These are phyloP conservation scores for Pseudomyrmex concolor DNA, from an alignment of 1,140 invertebrate genomes.

Conservation along the genomic window DNA sequence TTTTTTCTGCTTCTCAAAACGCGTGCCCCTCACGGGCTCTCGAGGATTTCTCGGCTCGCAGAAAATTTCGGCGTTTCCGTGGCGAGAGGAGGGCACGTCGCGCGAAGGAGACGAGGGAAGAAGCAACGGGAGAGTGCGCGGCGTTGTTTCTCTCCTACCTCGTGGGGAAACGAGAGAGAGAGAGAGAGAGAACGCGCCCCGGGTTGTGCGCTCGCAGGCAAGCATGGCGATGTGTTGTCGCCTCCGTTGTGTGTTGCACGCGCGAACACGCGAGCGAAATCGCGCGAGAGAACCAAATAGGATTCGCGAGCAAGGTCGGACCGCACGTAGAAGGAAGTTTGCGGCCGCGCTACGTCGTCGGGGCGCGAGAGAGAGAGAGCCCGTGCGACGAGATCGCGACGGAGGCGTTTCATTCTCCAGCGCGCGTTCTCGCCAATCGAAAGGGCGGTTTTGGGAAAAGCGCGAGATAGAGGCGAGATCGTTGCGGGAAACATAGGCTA, in stretches of 20 bases:
- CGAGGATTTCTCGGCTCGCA: no score
- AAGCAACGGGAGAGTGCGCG: conserved; percentile 3
- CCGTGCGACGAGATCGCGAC: background rate
- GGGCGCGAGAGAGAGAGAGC: no score
- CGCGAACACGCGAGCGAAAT: conserved; percentile 9
- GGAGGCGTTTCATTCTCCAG: background rate
- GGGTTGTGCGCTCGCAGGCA: conserved; percentile 67
- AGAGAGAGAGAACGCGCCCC: conserved; percentile 67
- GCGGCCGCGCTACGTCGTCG: no score
- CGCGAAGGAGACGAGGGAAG: background rate
- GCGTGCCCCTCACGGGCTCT: no score
- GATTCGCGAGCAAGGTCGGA: no score
- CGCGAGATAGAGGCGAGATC: no score
- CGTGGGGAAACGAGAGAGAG: background rate
- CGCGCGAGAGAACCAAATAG: background rate
- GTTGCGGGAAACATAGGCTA: no score
- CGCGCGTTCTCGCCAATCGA: background rate
- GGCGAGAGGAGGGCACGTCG: no score
- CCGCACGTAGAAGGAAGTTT: background rate
- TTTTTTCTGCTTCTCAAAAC: background rate
- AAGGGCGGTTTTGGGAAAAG: background rate
- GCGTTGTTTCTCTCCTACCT: conserved; percentile 2
- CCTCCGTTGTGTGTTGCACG: no score
- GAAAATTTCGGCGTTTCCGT: background rate
- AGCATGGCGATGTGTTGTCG: conserved; percentile 79